Percentiles rank a stretch among this genome's conserved stretches.
These are phyloP conservation scores for Morpho deidamia DNA, from an alignment of 2,888 invertebrate species.

Conservation along the genomic window DNA sequence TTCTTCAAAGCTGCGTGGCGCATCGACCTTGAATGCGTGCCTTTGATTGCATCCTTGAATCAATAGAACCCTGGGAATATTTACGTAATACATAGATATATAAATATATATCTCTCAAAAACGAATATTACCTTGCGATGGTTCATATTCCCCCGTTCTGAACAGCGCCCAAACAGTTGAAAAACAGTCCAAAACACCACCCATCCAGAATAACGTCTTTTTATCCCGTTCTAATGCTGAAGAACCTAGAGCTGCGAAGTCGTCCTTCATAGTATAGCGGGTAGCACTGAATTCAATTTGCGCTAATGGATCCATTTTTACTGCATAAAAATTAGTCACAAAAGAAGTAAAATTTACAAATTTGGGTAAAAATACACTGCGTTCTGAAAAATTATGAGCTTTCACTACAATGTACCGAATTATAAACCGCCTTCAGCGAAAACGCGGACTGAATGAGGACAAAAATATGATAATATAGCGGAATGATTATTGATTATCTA, in stretches of 20 bases:
- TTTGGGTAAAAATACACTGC: neutral
- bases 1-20: constrained; percentile 32
- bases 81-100: constrained; percentile 14
- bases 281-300: constrained; percentile 26
- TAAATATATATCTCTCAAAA: constrained; percentile 13
- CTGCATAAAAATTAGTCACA: neutral
- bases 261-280: constrained; percentile 29
- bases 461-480: too few species aligned
- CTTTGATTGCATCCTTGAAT: constrained; percentile 24
- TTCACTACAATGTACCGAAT: neutral
- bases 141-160: constrained; percentile 85
- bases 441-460: too few species aligned
- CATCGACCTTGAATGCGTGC: constrained; percentile 37
- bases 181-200: constrained; percentile 92
- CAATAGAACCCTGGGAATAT: constrained; percentile 21
- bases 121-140: constrained; percentile 78
- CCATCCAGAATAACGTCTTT: constrained; percentile 84
- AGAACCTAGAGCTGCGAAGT: constrained; percentile 28
- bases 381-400: neutral
- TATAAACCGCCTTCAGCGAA: too few species aligned
- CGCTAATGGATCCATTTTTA: constrained; percentile 18
- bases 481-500: too few species aligned
- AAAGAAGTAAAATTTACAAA: neutral
- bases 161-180: constrained; percentile 92
- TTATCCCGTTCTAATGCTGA: constrained; percentile 43